Percentiles rank a stretch among this genome's conserved stretches.
phyloP scores from a whole-genome alignment of 2,888 invertebrate genomes.

The Megalurothrips usitatus region DNA sequence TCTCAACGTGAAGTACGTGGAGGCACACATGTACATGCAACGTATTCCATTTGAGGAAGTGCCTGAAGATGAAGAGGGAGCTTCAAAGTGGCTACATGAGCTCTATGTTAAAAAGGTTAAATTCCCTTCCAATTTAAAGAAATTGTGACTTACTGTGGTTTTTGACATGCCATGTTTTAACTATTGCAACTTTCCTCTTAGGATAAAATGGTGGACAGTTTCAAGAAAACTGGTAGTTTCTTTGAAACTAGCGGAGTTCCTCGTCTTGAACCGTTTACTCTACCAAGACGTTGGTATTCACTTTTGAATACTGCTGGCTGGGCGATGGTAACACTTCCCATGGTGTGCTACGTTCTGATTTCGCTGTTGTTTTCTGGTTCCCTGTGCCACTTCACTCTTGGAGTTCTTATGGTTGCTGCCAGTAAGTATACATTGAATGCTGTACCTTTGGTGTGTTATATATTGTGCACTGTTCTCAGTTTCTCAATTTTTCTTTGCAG shows the following conservation, averaged over 20 bases:
- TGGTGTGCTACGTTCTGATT: conserved; percentile 65
- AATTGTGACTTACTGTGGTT: too few relatives aligned
- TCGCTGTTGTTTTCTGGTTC: conserved; percentile 68
- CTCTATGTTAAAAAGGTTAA: conserved; percentile 75
- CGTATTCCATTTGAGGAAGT: conserved; percentile 76
- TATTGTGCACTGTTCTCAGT: conserved; percentile 32
- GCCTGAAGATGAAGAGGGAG: conserved; percentile 69
- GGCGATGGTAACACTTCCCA: conserved; percentile 62
- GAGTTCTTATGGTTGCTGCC: conserved; percentile 62
- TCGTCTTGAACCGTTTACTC: conserved; percentile 55
- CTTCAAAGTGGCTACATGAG: conserved; percentile 76
- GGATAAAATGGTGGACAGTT: conserved; percentile 72
- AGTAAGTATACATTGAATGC: conserved; percentile 59
- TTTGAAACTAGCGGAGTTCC: conserved; percentile 69
- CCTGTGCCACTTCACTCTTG: conserved; percentile 63
- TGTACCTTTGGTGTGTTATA: background rate
- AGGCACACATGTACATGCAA: conserved; percentile 71
- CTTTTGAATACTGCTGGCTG: conserved; percentile 68
- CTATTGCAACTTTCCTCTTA: conserved; percentile 43
- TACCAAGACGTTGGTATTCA: conserved; percentile 59
- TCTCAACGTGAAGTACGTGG: conserved; percentile 65
- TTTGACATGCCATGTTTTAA: conserved; percentile 1
- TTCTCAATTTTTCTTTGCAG: conserved; percentile 53
- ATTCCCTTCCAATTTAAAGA: background rate
- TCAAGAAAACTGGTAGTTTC: conserved; percentile 70